Conservation (phyloP, 1,140 invertebrate genomes). For the Ylistrum balloti region DNA sequence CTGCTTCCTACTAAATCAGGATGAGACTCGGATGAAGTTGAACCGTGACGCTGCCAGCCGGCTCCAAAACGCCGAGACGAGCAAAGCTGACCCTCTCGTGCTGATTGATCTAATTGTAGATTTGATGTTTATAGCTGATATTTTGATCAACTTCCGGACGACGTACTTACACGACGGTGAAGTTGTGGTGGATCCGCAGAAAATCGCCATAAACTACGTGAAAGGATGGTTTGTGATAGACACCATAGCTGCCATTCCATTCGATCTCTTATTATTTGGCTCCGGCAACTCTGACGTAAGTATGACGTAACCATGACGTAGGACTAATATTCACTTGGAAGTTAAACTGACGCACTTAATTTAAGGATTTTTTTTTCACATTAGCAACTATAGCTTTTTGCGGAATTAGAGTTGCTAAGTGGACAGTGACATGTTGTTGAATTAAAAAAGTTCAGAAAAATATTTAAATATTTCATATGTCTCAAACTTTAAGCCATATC, state of each 20-base stretch:
- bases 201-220: constrained; percentile 82
- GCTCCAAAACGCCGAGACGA: constrained; percentile 70
- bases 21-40: constrained; percentile 78
- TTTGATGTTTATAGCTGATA: constrained; percentile 83
- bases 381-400: too few species aligned
- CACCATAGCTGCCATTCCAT: constrained; percentile 82
- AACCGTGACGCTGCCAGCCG: constrained; percentile 76
- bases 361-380: too few species aligned
- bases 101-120: constrained; percentile 82
- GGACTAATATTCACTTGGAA: too few species aligned
- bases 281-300: constrained; percentile 82
- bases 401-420: too few species aligned
- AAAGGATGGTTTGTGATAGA: constrained; percentile 83
- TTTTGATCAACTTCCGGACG: constrained; percentile 83
- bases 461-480: too few species aligned
- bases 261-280: constrained; percentile 82
- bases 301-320: too few species aligned
- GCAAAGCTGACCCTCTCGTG: constrained; percentile 80
- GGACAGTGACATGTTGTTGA: too few species aligned
- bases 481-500: too few species aligned
- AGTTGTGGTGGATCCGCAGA: constrained; percentile 80
- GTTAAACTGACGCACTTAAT: too few species aligned
- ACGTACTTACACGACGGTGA: constrained; percentile 82
- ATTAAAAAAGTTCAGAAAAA: too few species aligned
- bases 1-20: constrained; percentile 96